A percentile compares a stretch with the other conserved stretches of the same genome.
Evolutionary conservation across 2,888 invertebrate species (phyloP).

Genomic region (Drosophila helvetica): DNA sequence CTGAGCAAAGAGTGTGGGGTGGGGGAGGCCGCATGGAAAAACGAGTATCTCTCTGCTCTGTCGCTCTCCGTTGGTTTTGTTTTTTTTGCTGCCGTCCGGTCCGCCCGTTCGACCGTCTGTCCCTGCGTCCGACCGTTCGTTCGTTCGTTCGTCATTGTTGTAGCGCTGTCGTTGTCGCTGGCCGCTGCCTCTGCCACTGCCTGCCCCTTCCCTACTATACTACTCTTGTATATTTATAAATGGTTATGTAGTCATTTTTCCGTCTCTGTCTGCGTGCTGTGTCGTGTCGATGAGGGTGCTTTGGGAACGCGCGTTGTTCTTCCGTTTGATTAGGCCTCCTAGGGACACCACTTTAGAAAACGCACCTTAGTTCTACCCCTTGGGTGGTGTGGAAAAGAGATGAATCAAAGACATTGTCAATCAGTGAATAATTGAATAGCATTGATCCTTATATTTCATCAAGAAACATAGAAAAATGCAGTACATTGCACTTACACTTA

Average conservation of each 20-base stretch:
- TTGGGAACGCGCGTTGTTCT: conserved; percentile 59
- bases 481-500: no score
- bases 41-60: conserved; percentile 66
- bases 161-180: no score
- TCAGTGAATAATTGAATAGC: no score
- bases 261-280: conserved; percentile 3
- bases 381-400: no score
- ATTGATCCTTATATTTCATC: no score
- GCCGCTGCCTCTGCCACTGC: conserved; percentile 8
- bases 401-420: no score
- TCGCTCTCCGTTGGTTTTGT: conserved; percentile 48
- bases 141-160: conserved; percentile 2
- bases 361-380: no score
- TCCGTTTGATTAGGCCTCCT: no score
- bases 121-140: no score
- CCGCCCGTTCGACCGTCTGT: no score
- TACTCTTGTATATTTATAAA: conserved; percentile 70
- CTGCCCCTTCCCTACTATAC: neutral
- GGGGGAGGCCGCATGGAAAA: conserved; percentile 63
- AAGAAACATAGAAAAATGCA: no score
- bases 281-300: conserved; percentile 57
- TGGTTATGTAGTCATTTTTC: conserved; percentile 72
- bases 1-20: conserved; percentile 5
- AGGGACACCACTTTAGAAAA: no score
- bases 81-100: conserved; percentile 30